Evolutionary conservation across 2,888 invertebrate genomes (phyloP).

Genomic region (Elegia similella): DNA sequence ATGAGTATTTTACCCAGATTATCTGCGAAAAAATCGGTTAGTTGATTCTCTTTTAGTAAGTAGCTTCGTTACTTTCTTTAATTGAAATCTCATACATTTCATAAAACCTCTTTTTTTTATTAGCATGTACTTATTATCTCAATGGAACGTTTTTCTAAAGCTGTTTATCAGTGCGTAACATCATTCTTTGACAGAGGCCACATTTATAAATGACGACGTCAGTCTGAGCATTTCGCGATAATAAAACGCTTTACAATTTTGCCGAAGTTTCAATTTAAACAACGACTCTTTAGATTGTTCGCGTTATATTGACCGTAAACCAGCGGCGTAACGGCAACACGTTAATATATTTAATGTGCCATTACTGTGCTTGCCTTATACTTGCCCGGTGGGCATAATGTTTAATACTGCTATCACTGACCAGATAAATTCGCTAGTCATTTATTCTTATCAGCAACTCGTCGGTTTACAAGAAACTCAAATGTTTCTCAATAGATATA

Average conservation of each 20-base stretch:
- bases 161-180: neutral
- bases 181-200: neutral
- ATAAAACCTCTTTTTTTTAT: too few species aligned
- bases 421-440: conserved; percentile 44
- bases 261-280: conserved; percentile 7
- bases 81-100: too few species aligned
- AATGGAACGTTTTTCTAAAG: neutral
- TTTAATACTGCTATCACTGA: conserved; percentile 55
- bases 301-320: conserved; percentile 52
- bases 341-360: conserved; percentile 64
- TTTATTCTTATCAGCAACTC: conserved; percentile 33
- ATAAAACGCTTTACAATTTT: conserved; percentile 12
- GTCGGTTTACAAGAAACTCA: too few species aligned
- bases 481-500: too few species aligned
- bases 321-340: conserved; percentile 50
- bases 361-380: conserved; percentile 52
- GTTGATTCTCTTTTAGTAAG: too few species aligned
- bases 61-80: too few species aligned
- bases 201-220: neutral
- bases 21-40: too few species aligned
- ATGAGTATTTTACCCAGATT: too few species aligned
- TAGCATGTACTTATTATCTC: too few species aligned
- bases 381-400: conserved; percentile 42
- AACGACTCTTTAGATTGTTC: conserved; percentile 8
- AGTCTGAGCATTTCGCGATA: neutral